Conservation (phyloP, 2,113 vertebrate genomes). For the Myxocyprinus asiaticus region DNA sequence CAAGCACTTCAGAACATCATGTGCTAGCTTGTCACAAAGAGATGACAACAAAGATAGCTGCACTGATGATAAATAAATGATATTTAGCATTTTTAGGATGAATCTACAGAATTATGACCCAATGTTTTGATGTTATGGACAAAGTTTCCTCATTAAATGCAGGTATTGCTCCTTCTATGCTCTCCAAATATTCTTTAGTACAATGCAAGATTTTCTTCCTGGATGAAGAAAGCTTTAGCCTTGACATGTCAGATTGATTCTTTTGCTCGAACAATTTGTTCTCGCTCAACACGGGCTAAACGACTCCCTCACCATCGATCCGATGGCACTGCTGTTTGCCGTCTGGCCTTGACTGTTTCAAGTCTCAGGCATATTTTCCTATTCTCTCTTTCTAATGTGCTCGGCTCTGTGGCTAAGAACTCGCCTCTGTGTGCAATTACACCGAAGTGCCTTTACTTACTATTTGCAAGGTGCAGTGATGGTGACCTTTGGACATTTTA, state of each 20-base stretch:
- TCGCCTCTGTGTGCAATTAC: constrained; percentile 10
- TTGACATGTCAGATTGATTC: constrained; percentile 50
- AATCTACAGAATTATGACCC: too few relatives aligned
- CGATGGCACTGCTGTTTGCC: background rate
- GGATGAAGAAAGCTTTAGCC: constrained; percentile 23
- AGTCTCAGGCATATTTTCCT: constrained; percentile 24
- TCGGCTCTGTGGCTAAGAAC: constrained; percentile 21
- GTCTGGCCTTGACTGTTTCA: constrained; percentile 29
- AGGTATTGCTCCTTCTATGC: too few relatives aligned
- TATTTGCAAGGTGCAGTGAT: constrained; percentile 28
- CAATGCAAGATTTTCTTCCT: too few relatives aligned
- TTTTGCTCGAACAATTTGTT: constrained; percentile 51
- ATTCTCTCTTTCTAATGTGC: constrained; percentile 25
- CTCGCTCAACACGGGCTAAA: constrained; percentile 40
- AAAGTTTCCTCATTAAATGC: too few relatives aligned
- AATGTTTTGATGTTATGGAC: too few relatives aligned
- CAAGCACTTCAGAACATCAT: too few relatives aligned
- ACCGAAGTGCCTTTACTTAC: constrained; percentile 39
- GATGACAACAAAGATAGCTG: too few relatives aligned
- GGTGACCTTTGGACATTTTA: constrained; percentile 52
- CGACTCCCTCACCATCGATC: constrained; percentile 44
- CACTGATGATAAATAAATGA: too few relatives aligned
- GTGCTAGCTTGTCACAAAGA: too few relatives aligned
- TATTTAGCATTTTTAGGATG: too few relatives aligned
- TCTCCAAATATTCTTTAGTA: too few relatives aligned